Percentiles rank a stretch among this genome's conserved stretches.
These are phyloP conservation scores for Leptinotarsa haldemani DNA, from an alignment of 2,888 invertebrate species.

Conservation along the genomic window DNA sequence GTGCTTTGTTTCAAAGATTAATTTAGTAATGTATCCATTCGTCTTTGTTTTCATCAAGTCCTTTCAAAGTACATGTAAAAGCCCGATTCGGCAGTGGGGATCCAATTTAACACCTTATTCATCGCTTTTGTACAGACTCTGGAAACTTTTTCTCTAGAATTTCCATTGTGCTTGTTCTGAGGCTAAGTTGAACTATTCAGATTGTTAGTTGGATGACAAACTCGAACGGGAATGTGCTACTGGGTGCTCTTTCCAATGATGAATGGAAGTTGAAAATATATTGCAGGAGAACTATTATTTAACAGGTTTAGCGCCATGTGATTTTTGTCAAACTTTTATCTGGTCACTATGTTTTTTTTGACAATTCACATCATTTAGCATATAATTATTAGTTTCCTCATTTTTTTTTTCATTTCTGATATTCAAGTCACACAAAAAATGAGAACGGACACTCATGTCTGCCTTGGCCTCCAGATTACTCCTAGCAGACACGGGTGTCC, in stretches of 20 bases:
- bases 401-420: too few relatives aligned
- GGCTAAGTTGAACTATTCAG: slow-evolving; percentile 22
- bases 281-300: too few relatives aligned
- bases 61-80: slow-evolving; percentile 50
- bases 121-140: slow-evolving; percentile 40
- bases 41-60: slow-evolving; percentile 61
- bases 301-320: too few relatives aligned
- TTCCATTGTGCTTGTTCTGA: slow-evolving; percentile 23
- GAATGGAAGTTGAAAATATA: too few relatives aligned
- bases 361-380: too few relatives aligned
- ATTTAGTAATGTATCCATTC: slow-evolving; percentile 65
- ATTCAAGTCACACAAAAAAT: too few relatives aligned
- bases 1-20: slow-evolving; percentile 66
- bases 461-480: too few relatives aligned
- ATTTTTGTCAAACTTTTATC: too few relatives aligned
- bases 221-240: background rate
- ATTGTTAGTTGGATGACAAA: slow-evolving; percentile 7
- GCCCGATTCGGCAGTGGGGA: slow-evolving; percentile 41
- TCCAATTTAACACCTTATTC: slow-evolving; percentile 49
- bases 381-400: too few relatives aligned
- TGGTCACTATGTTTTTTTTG: too few relatives aligned
- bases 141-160: slow-evolving; percentile 23
- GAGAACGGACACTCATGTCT: too few relatives aligned
- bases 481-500: too few relatives aligned
- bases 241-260: background rate